Evolutionary conservation across 1,140 invertebrate genomes (phyloP), one percentile per base, ranked within the genome.

Genomic region (Drosophila sproati): DNA sequence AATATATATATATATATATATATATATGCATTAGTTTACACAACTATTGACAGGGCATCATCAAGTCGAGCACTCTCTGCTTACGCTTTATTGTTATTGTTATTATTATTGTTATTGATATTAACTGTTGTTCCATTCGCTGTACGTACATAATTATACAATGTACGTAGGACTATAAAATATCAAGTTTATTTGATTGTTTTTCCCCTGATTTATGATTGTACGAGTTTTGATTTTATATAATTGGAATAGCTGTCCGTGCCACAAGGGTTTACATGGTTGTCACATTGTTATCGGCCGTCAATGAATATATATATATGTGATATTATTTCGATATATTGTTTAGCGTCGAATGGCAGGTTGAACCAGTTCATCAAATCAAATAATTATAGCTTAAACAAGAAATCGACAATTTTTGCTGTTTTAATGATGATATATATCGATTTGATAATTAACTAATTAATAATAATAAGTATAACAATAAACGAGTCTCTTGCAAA

Each of bases 181-280:
- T 75, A 79, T 75, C 1, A n/a, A 76, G 82, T 82, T 34, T 28
- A 71, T 67, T 71, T 78, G 60, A 76, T 77, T 77, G 77, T 54
- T 60, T 60, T 50, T 35, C 48, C 1, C 39, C 68, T 85, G 81
- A 85, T 85, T 85, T 86, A 85, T 81, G 62, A 32, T 54, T 48
- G 48, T 77, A 74, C 67, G 80, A 61, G 64, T 67, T 59, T 77
- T 48, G 29, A 60, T 70, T 81, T 68, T 51, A 73, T 67, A 37
- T 79, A 67, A 31, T 66, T 43, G 64, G 56, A 67, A 64, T 71
- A 64, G 80, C 67, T 73, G 20, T 50, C 43, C n/a, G 28, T 32
- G 8, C n/a, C 12, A 28, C 51, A 20, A 37, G 29, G 4, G 29
- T 8, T 31, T 51, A 7, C 8, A 31, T 39, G 2, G 2, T 39